These are phyloP conservation scores for Andrena chrysosceles DNA, from an alignment of 2,888 invertebrate genomes.

Conservation along the genomic window DNA sequence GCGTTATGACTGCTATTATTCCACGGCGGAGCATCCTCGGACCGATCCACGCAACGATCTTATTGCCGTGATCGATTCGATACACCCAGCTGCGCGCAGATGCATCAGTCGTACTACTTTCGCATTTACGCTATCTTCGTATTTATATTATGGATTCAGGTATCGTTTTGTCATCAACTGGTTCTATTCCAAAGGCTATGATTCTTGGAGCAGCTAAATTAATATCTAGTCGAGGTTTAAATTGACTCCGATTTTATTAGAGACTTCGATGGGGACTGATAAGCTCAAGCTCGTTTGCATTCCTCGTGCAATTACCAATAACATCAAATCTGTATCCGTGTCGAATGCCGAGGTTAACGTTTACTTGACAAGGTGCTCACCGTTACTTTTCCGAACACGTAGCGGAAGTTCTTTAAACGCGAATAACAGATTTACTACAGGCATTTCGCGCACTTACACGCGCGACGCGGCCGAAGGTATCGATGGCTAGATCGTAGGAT, in stretches of 20 bases:
- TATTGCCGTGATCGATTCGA: conserved; percentile 31
- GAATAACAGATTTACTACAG: conserved; percentile 32
- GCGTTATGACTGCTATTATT: conserved; percentile 46
- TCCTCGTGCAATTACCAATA: not conserved
- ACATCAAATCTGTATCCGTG: not conserved
- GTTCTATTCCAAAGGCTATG: too few species aligned
- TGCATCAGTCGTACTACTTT: too few species aligned
- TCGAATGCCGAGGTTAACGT: not conserved
- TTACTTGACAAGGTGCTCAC: conserved; percentile 23
- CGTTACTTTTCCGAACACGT: not conserved
- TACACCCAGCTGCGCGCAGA: too few species aligned
- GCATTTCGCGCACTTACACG: conserved; percentile 10
- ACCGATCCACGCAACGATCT: not conserved
- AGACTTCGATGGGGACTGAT: not conserved
- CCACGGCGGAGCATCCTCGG: conserved; percentile 22
- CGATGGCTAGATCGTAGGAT: conserved; percentile 50
- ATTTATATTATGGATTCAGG: too few species aligned
- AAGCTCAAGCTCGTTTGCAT: not conserved
- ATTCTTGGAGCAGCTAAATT: not conserved
- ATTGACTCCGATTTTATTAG: not conserved
- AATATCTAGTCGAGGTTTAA: not conserved
- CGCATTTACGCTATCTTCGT: too few species aligned
- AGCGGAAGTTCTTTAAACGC: conserved; percentile 30
- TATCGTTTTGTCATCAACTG: too few species aligned
- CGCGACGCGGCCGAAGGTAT: conserved; percentile 29